Evolutionary conservation across 1,140 invertebrate genomes (phyloP), one percentile per base, ranked within the genome.

Genomic region (Sarcophaga peregrina): DNA sequence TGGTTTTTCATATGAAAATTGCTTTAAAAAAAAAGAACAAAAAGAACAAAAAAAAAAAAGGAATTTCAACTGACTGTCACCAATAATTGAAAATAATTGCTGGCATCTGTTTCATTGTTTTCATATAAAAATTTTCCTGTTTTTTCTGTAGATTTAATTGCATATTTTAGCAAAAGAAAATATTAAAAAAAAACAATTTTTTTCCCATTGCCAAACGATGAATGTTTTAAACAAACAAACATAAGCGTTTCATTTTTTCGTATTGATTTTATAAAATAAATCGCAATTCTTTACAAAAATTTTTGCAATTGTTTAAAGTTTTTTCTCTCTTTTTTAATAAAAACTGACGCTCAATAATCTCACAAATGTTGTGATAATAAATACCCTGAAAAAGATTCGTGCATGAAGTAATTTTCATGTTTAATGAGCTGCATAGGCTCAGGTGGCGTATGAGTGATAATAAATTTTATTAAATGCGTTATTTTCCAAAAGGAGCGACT

Each of bases 41-140:
- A n/a, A n/a, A n/a, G n/a, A 4, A 37, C 4, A 37, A 37, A 37
- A 4, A 4, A 37, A 37, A 37, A 37, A 37, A 1, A 37, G 4
- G 4, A 37, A 37, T 37, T 37, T 37, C 25, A 37, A 37, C 25
- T 37, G 25, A 68, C 62, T 68, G 62, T 68, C 62, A 68, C 62
- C 20, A 68, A 20, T 68, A 68, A 68, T 68, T 20, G 62, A 68
- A 68, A 58, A 68, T 68, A 68, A 68, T 68, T 68, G 62, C 20
- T 68, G 62, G 62, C 17, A 68, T 68, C 62, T 68, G 62, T 25
- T 68, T 68, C 9, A 8, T 13, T 62, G 13, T 52, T 52, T 37
- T 37, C 25, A 37, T 37, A 2, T 37, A 4, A 37, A 37, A 37
- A 37, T 37, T 2, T 37, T 37, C 25, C 25, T 37, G 25, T 37